Evolutionary conservation across 2,797 vertebrate species (phyloP).

Genomic region (Typhlichthys subterraneus): DNA sequence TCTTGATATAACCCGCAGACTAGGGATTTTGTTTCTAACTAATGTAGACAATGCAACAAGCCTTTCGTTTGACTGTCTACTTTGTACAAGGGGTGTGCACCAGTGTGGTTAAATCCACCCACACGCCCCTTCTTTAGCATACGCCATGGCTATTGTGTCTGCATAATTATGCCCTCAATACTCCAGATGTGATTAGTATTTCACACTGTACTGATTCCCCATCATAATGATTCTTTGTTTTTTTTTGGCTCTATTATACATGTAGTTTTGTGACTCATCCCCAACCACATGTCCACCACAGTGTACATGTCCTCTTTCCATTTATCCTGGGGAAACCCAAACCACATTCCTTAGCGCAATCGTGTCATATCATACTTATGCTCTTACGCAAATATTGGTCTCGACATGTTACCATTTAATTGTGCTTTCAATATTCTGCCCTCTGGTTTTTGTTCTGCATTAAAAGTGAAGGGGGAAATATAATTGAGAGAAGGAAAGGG

Average conservation of each 20-base stretch:
- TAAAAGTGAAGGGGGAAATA: slow-evolving; percentile 16
- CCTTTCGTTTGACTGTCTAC: too few species aligned
- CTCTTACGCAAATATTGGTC: slow-evolving; percentile 20
- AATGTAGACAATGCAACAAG: too few species aligned
- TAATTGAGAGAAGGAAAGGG: slow-evolving; percentile 32
- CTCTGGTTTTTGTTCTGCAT: slow-evolving; percentile 49
- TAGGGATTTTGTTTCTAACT: too few species aligned
- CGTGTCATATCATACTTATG: slow-evolving; percentile 15
- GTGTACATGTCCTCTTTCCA: slow-evolving; percentile 29
- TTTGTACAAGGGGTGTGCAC: too few species aligned
- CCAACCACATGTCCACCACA: neutral
- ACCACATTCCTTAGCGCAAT: slow-evolving; percentile 25
- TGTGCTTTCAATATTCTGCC: slow-evolving; percentile 36
- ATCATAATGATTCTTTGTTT: slow-evolving; percentile 39
- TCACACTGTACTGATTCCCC: neutral
- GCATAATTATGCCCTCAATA: slow-evolving; percentile 39
- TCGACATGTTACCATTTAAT: slow-evolving; percentile 28
- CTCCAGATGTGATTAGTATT: slow-evolving; percentile 51
- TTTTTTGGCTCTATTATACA: slow-evolving; percentile 49
- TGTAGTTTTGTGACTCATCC: slow-evolving; percentile 38
- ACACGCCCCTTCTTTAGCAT: slow-evolving; percentile 23
- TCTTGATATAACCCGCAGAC: too few species aligned
- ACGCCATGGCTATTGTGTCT: slow-evolving; percentile 59
- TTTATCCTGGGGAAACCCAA: slow-evolving; percentile 23
- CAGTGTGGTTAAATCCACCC: too few species aligned